Evolutionary conservation across 2,888 invertebrate genomes (phyloP).

Genomic region (Polyommatus iphigenia): DNA sequence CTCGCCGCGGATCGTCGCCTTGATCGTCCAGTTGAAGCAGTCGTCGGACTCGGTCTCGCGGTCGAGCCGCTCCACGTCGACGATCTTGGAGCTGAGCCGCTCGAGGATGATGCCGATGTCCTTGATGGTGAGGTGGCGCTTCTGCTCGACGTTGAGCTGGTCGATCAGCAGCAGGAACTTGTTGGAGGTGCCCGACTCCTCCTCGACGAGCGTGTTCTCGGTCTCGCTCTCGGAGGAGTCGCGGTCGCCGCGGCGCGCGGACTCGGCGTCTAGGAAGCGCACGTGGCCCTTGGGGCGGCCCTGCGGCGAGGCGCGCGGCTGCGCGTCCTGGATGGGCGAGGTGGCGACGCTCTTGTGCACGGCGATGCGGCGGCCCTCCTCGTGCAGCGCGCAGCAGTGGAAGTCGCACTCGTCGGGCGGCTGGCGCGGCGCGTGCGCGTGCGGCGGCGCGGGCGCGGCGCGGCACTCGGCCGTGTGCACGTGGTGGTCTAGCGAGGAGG

Average conservation of each 20-base stretch:
- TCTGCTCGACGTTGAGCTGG: slow-evolving; percentile 95
- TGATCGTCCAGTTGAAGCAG: slow-evolving; percentile 98
- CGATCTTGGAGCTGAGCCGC: slow-evolving; percentile 93
- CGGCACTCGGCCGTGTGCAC: slow-evolving; percentile 87
- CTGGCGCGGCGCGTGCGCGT: slow-evolving; percentile 83
- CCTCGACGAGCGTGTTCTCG: slow-evolving; percentile 95
- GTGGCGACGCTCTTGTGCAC: slow-evolving; percentile 96
- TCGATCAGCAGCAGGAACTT: slow-evolving; percentile 96
- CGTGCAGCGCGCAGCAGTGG: slow-evolving; percentile 96
- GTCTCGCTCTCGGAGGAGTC: slow-evolving; percentile 96
- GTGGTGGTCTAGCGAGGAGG: slow-evolving; percentile 84
- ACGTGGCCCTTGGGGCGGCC: slow-evolving; percentile 88
- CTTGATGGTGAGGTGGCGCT: slow-evolving; percentile 94
- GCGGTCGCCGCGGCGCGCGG: slow-evolving; percentile 82
- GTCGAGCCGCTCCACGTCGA: slow-evolving; percentile 95
- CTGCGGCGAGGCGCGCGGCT: slow-evolving; percentile 84
- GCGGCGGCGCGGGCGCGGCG: slow-evolving; percentile 87
- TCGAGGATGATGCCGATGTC: slow-evolving; percentile 97
- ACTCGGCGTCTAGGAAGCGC: slow-evolving; percentile 90
- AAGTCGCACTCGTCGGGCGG: slow-evolving; percentile 94
- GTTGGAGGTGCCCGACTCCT: slow-evolving; percentile 93
- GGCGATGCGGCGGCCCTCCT: slow-evolving; percentile 94
- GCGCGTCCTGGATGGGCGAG: slow-evolving; percentile 92
- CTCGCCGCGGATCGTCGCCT: slow-evolving; percentile 95
- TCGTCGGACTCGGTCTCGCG: slow-evolving; percentile 95